Base-by-base conservation (phyloP, 2,113 vertebrate genomes). In the Candoia aspera region DNA sequence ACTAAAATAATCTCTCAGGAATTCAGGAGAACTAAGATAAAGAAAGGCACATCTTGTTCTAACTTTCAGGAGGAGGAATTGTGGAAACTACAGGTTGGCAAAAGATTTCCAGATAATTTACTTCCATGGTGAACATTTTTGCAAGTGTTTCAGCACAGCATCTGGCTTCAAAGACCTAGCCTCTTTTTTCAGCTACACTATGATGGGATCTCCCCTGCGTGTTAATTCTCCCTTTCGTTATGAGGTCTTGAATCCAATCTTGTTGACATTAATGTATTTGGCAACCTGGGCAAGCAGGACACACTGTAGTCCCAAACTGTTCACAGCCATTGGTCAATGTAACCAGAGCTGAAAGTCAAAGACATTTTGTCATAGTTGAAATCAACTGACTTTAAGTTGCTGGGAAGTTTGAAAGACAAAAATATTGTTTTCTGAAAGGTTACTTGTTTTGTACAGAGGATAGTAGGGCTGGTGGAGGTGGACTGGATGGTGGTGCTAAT, bases 201-300 rank as follows among this genome's bases (percentile, higher is more conserved):
- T 0, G 23, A 21, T 46, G 6, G 29, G n/a, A 88, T 79, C 24
- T 13, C 49, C 24, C 53, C 24, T 49, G 26, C 1, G 11, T 24
- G 42, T 21, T 87, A 53, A 13, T 9, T 24, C 3, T 89, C 21
- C 13, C 68, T 57, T 24, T 57, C 58, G 64, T 19, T 54, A 46
- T 91, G 62, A 83, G 60, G 54, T 79, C 91, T 79, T 29, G 21
- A 83, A 53, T 86, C 59, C 58, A 91, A 86, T 24, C 54, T n/a
- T 59, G 64, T 26, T 87, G 85, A 58, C 26, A 91, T 87, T 29
- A 15, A 87, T 42, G 87, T n/a, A 58, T 55, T 87, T 91, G 54
- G 85, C 62, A 57, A 91, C 13, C 29, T 46, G 37, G 68, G 42
- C 84, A 91, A 68, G 68, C 9, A 55, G 60, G 46, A 46, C 62